Evolutionary conservation across 2,113 vertebrate genomes (phyloP).

Genomic region (Bubo bubo): DNA sequence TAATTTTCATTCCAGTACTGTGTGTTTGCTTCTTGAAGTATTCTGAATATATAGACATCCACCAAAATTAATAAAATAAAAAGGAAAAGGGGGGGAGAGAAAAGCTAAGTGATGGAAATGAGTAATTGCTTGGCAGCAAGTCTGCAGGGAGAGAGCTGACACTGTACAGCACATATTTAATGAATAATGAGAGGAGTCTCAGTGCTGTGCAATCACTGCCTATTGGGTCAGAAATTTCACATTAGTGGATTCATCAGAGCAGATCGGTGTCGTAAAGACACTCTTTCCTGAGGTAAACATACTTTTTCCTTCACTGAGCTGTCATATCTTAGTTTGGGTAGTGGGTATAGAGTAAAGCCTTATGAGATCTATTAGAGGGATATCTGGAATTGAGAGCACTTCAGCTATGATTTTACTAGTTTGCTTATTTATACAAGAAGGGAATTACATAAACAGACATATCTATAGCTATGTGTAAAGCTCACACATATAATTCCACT

Average conservation of each 20-base stretch:
- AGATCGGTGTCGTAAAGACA: constrained; percentile 77
- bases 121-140: constrained; percentile 76
- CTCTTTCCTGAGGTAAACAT: constrained; percentile 74
- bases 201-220: constrained; percentile 75
- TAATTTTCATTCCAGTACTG: constrained; percentile 73
- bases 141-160: constrained; percentile 71
- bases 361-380: neutral
- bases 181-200: constrained; percentile 79
- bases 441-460: neutral
- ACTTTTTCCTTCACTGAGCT: constrained; percentile 71
- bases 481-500: neutral
- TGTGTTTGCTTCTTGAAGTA: constrained; percentile 64
- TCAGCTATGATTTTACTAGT: neutral
- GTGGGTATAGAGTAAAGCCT: constrained; percentile 18
- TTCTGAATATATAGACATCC: constrained; percentile 68
- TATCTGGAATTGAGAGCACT: neutral
- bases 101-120: constrained; percentile 74
- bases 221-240: constrained; percentile 83
- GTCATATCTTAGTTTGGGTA: constrained; percentile 52
- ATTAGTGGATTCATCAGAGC: constrained; percentile 81
- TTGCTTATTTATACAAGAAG: constrained; percentile 4
- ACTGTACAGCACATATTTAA: constrained; percentile 73
- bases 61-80: constrained; percentile 69
- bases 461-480: neutral
- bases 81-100: neutral